Conservation (phyloP, 2,113 vertebrate species). For the Setophaga petechia region DNA sequence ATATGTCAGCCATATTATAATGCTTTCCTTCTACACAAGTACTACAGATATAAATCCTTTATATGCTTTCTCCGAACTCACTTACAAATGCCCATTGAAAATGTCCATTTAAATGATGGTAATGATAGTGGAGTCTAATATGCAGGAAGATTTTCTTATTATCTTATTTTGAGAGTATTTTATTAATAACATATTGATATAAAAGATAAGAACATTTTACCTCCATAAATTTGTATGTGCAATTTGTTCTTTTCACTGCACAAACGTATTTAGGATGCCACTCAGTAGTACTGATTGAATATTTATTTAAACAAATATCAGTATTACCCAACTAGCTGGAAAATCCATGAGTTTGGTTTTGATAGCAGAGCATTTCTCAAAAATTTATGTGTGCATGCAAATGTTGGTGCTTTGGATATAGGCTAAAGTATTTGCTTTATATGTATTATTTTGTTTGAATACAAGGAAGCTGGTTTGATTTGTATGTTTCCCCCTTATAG, state of each 20-base stretch:
- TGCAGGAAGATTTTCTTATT: constrained; percentile 72
- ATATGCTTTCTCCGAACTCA: constrained; percentile 61
- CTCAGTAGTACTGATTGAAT: constrained; percentile 76
- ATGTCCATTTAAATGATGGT: constrained; percentile 74
- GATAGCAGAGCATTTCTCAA: constrained; percentile 80
- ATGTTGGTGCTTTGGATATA: constrained; percentile 83
- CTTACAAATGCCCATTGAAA: constrained; percentile 71
- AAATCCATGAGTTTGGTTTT: constrained; percentile 81
- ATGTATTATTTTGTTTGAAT: constrained; percentile 87
- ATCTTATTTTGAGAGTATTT: constrained; percentile 76
- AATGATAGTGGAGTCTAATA: constrained; percentile 74
- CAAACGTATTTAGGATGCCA: constrained; percentile 78
- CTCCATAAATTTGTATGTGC: constrained; percentile 73
- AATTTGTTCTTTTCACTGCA: constrained; percentile 75
- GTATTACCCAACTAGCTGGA: constrained; percentile 83
- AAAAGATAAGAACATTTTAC: constrained; percentile 77
- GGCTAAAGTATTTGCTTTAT: constrained; percentile 85
- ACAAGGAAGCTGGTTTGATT: constrained; percentile 85
- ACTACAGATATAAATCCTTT: constrained; percentile 63
- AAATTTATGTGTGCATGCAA: constrained; percentile 85
- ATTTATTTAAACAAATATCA: constrained; percentile 86
- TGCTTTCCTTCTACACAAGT: constrained; percentile 43
- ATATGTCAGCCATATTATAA: constrained; percentile 58
- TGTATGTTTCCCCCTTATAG: constrained; percentile 87
- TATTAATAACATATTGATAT: constrained; percentile 79